Evolutionary conservation across 2,888 invertebrate species (phyloP), one percentile per base, ranked within the genome.

Genomic region (Chaetogeoica ovagalla): DNA sequence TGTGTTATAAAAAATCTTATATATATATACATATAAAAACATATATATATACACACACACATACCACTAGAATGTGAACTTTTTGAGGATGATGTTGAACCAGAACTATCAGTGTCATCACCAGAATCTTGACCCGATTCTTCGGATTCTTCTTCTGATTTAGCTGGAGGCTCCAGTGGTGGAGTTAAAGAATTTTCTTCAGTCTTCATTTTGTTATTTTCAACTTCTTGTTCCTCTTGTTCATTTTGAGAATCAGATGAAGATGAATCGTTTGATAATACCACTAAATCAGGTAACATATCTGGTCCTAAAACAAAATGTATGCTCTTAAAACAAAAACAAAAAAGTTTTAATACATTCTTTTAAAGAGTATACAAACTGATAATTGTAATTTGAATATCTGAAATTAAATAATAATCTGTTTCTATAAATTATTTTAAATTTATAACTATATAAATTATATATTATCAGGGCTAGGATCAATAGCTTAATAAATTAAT

Each of bases 51-150:
- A n/a, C n/a, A n/a, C n/a, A n/a, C 6, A 15, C 2, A 59, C 39
- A 71, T 79, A 79, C 79, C 79, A 63, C 79, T 79, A 23, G 79
- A 65, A n/a, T 79, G 79, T 65, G 79, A 79, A 71, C 79, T 71
- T 71, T 79, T 79, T 23, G 79, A 71, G 2, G 77, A 79, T 52
- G 79, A 43, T 39, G 79, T 15, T 57, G 79, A 79, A 70, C 71
- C 79, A 79, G 79, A 79, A 79, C 79, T 79, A n/a, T 79, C 79
- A 9, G 79, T 63, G 8, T 79, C 71, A 70, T 79, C 79, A 15
- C 79, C 79, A 39, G 79, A 79, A 55, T 79, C 79, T 79, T 70
- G 77, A 37, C 52, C 77, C 1, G 77, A 77, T 55, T 62, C 77
- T 71, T 71, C 71, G 43, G 70, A 62, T 62, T 55, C 62, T 70